Evolutionary conservation across 2,888 invertebrate species (phyloP).

Genomic region (Hydroisotoma schaefferi): DNA sequence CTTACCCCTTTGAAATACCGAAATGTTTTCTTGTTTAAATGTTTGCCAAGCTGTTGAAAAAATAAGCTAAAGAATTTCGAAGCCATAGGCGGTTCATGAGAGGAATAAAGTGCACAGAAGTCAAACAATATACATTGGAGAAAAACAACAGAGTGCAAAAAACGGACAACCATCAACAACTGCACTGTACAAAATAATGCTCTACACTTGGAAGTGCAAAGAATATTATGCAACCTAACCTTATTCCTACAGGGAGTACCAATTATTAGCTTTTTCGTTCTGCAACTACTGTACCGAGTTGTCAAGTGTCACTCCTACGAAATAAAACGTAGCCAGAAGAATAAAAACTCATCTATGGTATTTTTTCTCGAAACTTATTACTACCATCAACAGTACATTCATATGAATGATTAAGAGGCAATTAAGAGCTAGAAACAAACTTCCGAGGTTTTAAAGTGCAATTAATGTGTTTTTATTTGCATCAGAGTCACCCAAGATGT

Average conservation of each 20-base stretch:
- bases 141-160: constrained; percentile 1
- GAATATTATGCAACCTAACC: too few relatives aligned
- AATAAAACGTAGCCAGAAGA: background rate
- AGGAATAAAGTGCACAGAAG: constrained; percentile 14
- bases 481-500: background rate
- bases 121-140: constrained; percentile 10
- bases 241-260: background rate
- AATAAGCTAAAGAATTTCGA: constrained; percentile 1
- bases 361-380: background rate
- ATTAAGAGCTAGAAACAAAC: background rate
- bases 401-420: constrained; percentile 8
- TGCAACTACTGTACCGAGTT: background rate
- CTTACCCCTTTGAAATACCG: background rate
- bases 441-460: background rate
- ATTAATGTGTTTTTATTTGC: constrained; percentile 2
- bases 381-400: background rate
- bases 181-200: too few relatives aligned
- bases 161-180: too few relatives aligned
- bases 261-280: background rate
- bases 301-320: constrained; percentile 1
- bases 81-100: constrained; percentile 3
- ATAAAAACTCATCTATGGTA: background rate
- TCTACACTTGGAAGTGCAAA: background rate
- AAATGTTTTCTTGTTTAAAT: background rate
- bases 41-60: constrained; percentile 8